These are phyloP conservation scores for Ciona savignyi DNA, from an alignment of 23 tunicate species.

Conservation along the genomic window DNA sequence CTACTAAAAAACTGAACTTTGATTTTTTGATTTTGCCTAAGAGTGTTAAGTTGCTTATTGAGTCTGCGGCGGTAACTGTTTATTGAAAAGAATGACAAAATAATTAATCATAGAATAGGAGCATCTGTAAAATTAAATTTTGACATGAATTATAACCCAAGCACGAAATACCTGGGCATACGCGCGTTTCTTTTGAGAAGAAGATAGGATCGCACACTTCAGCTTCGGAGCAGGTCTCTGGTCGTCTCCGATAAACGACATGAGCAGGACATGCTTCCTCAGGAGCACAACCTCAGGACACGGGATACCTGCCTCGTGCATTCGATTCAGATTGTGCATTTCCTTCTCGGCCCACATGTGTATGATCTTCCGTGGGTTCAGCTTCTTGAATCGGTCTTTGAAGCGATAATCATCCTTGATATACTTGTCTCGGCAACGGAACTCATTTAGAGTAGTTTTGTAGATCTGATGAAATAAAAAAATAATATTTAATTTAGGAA, in stretches of 20 bases:
- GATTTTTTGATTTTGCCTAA: not conserved
- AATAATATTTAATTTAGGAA: not conserved
- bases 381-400: slow-evolving; percentile 88
- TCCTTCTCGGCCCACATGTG: slow-evolving; percentile 99
- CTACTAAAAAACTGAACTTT: not conserved
- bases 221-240: slow-evolving; percentile 79
- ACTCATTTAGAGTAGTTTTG: slow-evolving; percentile 92
- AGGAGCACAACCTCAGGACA: slow-evolving; percentile 87
- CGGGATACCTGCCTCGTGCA: slow-evolving; percentile 59
- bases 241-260: slow-evolving; percentile 83
- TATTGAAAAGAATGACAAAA: no score
- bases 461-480: slow-evolving; percentile 26
- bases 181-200: slow-evolving; percentile 43
- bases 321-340: slow-evolving; percentile 61
- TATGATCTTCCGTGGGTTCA: slow-evolving; percentile 80
- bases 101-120: no score
- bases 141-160: no score
- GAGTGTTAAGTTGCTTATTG: not conserved
- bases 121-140: no score
- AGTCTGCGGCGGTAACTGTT: no score
- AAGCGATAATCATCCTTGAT: slow-evolving; percentile 95
- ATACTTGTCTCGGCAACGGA: slow-evolving; percentile 66
- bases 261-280: slow-evolving; percentile 84
- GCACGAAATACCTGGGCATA: slow-evolving; percentile 80
- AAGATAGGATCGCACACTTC: slow-evolving; percentile 54